Percentiles rank a stretch among this genome's conserved stretches.
Conservation (phyloP, 2,888 invertebrate genomes). For the Rapana venosa region DNA sequence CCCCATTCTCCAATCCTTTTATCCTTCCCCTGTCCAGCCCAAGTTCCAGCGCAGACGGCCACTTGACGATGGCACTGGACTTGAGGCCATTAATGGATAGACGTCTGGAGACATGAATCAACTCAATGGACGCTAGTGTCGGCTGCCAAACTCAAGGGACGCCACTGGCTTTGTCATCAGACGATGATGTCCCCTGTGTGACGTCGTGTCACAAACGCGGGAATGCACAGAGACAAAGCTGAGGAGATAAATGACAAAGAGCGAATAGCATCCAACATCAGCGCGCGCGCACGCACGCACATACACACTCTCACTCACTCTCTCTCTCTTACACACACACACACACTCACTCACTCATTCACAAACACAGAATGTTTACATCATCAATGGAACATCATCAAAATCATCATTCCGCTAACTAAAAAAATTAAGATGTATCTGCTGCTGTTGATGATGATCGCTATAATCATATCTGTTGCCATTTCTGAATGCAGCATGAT, state of each 20-base stretch:
- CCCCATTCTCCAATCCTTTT: conserved; percentile 1
- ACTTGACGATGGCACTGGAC: not conserved
- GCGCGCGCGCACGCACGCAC: not conserved
- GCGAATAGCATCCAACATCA: not conserved
- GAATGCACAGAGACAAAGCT: not conserved
- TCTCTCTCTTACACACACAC: not conserved
- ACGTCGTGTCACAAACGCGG: conserved; percentile 8
- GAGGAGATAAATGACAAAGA: not conserved
- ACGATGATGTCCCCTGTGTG: conserved; percentile 35
- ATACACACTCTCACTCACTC: not conserved
- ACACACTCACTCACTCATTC: too few species aligned
- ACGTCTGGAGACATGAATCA: conserved; percentile 39
- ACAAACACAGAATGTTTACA: too few species aligned
- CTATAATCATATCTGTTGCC: too few species aligned
- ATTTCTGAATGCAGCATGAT: too few species aligned
- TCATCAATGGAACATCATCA: too few species aligned
- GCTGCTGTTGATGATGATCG: too few species aligned
- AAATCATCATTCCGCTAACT: too few species aligned
- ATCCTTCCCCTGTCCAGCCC: not conserved
- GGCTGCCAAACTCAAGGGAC: conserved; percentile 40
- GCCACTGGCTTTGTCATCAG: conserved; percentile 40
- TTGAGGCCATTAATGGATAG: conserved; percentile 19
- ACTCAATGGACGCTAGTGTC: conserved; percentile 35
- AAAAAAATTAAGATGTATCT: too few species aligned
- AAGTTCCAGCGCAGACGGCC: conserved; percentile 7